Conservation (phyloP, 2,888 invertebrate genomes). For the Rambutsinella grinnellia region DNA sequence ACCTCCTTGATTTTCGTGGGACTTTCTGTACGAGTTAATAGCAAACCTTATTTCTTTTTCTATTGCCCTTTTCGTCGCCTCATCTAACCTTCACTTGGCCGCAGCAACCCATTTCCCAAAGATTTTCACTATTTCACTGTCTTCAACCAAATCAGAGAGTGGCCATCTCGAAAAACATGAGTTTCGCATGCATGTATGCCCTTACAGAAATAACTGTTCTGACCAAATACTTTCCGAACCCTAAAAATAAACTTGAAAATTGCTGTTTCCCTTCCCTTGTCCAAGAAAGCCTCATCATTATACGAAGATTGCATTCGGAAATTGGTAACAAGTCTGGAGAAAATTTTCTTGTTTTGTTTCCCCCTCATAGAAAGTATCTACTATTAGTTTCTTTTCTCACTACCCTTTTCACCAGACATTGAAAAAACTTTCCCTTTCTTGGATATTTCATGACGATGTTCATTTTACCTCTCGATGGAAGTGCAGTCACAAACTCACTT, state of each 20-base stretch:
- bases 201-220: constrained; percentile 8
- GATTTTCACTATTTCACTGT: too few relatives aligned
- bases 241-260: constrained; percentile 38
- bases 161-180: constrained; percentile 29
- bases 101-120: too few relatives aligned
- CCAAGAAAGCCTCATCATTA: constrained; percentile 34
- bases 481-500: constrained; percentile 7
- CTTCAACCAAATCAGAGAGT: too few relatives aligned
- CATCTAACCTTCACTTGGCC: too few relatives aligned
- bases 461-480: neutral
- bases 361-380: constrained; percentile 2
- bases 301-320: constrained; percentile 34
- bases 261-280: constrained; percentile 24
- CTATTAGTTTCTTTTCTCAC: constrained; percentile 3
- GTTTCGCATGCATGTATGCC: constrained; percentile 43
- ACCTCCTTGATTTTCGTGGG: constrained; percentile 14
- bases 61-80: too few relatives aligned
- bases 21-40: too few relatives aligned
- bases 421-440: constrained; percentile 9
- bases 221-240: neutral
- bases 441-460: constrained; percentile 9
- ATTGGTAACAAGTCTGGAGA: constrained; percentile 25
- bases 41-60: too few relatives aligned
- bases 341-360: constrained; percentile 18
- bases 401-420: constrained; percentile 6